phyloP scores from a whole-genome alignment of 2,113 vertebrate species.

The Pavo muticus region DNA sequence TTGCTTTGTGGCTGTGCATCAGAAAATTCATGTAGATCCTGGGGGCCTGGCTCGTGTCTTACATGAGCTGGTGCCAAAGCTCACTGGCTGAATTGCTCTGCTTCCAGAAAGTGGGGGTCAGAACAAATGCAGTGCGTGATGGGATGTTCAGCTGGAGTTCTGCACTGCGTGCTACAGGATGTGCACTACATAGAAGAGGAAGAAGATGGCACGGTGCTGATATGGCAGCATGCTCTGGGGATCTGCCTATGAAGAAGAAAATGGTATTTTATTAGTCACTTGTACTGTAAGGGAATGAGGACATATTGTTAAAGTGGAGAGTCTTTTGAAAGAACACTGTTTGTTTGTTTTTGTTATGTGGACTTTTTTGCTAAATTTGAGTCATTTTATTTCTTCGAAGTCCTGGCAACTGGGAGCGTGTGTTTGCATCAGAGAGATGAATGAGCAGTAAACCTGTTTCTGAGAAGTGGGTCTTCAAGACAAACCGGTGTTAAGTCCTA shows the following conservation, averaged over 20 bases:
- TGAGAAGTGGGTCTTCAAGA: not conserved
- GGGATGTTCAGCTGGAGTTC: not conserved
- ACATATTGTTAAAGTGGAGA: not conserved
- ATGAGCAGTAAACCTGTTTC: not conserved
- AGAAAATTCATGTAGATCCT: not conserved
- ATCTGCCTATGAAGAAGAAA: not conserved
- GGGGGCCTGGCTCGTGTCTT: not conserved
- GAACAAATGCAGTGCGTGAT: not conserved
- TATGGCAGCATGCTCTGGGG: not conserved
- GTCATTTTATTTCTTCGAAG: not conserved
- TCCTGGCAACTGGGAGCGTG: not conserved
- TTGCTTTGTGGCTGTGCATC: not conserved
- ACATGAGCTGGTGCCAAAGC: not conserved
- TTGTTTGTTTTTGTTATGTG: not conserved
- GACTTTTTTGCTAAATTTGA: not conserved
- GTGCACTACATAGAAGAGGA: not conserved
- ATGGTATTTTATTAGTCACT: not conserved
- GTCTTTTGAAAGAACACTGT: not conserved
- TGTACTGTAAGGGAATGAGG: not conserved
- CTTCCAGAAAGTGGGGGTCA: not conserved
- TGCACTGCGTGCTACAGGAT: fast-evolving
- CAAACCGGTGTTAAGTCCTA: slow-evolving; percentile 4
- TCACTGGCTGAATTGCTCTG: not conserved
- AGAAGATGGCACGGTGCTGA: not conserved
- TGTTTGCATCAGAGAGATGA: not conserved